Conservation (phyloP, 2,888 invertebrate species). For the Callosobruchus maculatus region DNA sequence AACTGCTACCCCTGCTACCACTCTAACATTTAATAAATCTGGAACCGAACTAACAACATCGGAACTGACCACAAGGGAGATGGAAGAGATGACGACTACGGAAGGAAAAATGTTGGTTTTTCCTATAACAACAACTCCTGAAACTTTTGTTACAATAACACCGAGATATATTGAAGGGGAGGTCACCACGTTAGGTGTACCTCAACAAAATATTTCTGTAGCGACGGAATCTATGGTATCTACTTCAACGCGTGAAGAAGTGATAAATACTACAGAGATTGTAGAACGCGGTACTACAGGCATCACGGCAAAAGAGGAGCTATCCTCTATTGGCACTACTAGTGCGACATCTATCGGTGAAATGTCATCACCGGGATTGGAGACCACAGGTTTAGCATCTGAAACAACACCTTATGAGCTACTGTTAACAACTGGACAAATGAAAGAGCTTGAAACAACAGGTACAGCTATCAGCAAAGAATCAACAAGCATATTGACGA, state of each 20-base stretch:
- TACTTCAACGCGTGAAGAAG: background rate
- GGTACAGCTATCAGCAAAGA: too few species aligned
- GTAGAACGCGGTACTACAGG: background rate
- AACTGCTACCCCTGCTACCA: conserved; percentile 37
- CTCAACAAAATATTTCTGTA: background rate
- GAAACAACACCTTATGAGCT: too few species aligned
- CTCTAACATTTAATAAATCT: conserved; percentile 32
- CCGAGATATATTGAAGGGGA: conserved; percentile 21
- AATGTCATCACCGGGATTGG: too few species aligned
- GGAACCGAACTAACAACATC: conserved; percentile 13
- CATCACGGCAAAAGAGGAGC: background rate
- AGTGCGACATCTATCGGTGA: background rate
- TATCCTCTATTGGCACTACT: background rate
- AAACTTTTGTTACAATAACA: conserved; percentile 28
- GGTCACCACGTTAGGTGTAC: background rate
- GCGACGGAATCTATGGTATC: background rate
- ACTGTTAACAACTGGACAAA: too few species aligned
- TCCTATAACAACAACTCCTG: conserved; percentile 27
- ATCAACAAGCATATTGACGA: too few species aligned
- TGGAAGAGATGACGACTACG: conserved; percentile 6
- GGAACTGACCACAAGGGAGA: background rate
- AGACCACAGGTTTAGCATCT: too few species aligned
- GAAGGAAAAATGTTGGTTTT: conserved; percentile 26
- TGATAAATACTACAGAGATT: too few species aligned
- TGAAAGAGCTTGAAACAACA: too few species aligned